Conservation (phyloP, 2,888 invertebrate genomes). For the Helobdella robusta region DNA sequence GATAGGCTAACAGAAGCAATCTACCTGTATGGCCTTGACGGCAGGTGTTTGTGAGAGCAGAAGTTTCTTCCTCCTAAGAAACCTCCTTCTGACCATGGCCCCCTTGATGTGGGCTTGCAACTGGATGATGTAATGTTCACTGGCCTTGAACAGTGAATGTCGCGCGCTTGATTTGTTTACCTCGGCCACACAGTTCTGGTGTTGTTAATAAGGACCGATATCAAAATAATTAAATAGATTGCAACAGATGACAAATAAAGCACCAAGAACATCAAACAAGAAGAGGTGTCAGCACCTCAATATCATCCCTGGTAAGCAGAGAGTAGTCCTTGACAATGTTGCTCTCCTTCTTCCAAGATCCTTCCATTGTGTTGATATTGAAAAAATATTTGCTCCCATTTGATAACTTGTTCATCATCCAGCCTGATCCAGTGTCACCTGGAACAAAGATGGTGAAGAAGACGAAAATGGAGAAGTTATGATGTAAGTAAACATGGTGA, state of each 20-base stretch:
- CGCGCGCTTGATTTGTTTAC: conserved; percentile 45
- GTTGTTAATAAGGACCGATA: too few relatives aligned
- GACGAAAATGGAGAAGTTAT: background rate
- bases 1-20: too few relatives aligned
- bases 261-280: background rate
- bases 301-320: conserved; percentile 45
- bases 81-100: conserved; percentile 52
- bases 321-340: conserved; percentile 43
- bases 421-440: conserved; percentile 41
- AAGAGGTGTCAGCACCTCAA: conserved; percentile 36
- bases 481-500: background rate
- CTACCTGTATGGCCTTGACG: conserved; percentile 48
- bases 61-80: conserved; percentile 33
- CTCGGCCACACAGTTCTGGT: conserved; percentile 42
- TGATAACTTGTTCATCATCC: conserved; percentile 45
- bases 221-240: too few relatives aligned
- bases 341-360: conserved; percentile 42
- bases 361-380: conserved; percentile 41
- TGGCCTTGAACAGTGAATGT: conserved; percentile 43
- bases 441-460: background rate
- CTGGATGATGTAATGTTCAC: conserved; percentile 51
- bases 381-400: conserved; percentile 44
- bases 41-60: conserved; percentile 42
- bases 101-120: conserved; percentile 60
- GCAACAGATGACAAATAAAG: too few relatives aligned